Conservation (phyloP, 2,113 vertebrate species). For the Recurvirostra avosetta region DNA sequence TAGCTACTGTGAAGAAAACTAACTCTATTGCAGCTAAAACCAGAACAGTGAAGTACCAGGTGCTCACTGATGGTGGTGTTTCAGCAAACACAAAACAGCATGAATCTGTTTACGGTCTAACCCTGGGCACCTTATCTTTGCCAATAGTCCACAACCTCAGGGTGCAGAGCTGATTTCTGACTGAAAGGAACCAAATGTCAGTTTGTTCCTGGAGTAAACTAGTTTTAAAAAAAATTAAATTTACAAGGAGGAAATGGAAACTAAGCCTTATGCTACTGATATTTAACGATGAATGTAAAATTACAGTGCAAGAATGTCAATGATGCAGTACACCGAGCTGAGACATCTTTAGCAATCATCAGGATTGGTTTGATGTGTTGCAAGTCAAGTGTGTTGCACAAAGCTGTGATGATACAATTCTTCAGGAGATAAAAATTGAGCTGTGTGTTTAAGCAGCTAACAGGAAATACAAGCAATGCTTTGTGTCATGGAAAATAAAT, state of each 20-base stretch:
- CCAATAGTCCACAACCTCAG: background rate
- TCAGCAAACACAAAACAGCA: rapidly evolving
- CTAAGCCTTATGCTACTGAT: background rate
- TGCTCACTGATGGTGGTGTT: background rate
- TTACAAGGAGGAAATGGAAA: background rate
- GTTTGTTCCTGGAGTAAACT: background rate
- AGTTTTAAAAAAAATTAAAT: background rate
- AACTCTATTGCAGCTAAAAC: background rate
- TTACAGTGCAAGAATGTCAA: background rate
- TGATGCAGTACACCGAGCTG: background rate
- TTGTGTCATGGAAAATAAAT: background rate
- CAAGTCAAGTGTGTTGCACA: background rate
- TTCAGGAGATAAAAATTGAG: background rate
- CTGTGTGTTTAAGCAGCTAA: background rate
- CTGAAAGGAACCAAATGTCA: background rate
- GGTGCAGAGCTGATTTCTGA: background rate
- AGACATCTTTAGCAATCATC: background rate
- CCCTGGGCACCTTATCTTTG: background rate
- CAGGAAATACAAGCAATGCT: background rate
- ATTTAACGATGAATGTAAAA: background rate
- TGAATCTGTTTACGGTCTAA: background rate
- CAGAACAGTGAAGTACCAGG: background rate
- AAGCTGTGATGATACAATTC: background rate
- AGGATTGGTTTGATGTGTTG: background rate
- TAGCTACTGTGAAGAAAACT: background rate